Conservation (phyloP, 2,797 vertebrate species). For the Channallabes apus region DNA sequence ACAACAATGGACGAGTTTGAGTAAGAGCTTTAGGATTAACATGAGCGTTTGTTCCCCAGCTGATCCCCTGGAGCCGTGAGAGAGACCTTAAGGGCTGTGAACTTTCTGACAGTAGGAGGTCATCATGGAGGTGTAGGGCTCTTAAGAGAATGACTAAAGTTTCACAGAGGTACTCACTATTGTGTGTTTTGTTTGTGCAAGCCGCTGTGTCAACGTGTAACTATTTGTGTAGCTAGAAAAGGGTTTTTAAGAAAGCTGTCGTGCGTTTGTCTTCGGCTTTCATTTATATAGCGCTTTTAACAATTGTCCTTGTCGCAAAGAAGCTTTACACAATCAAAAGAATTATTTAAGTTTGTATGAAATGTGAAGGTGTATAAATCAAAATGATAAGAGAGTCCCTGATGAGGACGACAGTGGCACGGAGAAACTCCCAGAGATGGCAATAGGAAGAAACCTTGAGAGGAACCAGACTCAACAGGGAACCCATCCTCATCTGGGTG, state of each 20-base stretch:
- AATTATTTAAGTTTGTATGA: too few species aligned
- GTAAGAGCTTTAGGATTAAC: not conserved
- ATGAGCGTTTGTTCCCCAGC: not conserved
- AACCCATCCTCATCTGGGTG: too few species aligned
- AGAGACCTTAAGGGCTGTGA: not conserved
- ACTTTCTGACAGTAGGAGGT: not conserved
- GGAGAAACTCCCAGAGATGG: too few species aligned
- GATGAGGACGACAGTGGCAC: too few species aligned
- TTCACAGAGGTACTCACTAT: constrained; percentile 2
- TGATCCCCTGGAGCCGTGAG: not conserved
- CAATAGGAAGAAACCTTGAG: too few species aligned
- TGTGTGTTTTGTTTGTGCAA: constrained; percentile 2
- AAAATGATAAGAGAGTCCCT: too few species aligned
- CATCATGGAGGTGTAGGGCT: not conserved
- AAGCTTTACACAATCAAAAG: not conserved
- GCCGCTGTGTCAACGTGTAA: not conserved
- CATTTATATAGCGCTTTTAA: not conserved
- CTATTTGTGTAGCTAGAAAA: not conserved
- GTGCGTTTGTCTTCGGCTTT: not conserved
- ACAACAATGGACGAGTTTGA: not conserved
- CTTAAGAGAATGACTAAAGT: not conserved
- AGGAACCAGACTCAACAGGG: too few species aligned
- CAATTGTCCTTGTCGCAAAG: not conserved
- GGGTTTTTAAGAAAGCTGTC: too few species aligned
- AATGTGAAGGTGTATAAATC: too few species aligned